phyloP scores from a whole-genome alignment of 2,797 vertebrate genomes.

The Etheostoma perlongum region DNA sequence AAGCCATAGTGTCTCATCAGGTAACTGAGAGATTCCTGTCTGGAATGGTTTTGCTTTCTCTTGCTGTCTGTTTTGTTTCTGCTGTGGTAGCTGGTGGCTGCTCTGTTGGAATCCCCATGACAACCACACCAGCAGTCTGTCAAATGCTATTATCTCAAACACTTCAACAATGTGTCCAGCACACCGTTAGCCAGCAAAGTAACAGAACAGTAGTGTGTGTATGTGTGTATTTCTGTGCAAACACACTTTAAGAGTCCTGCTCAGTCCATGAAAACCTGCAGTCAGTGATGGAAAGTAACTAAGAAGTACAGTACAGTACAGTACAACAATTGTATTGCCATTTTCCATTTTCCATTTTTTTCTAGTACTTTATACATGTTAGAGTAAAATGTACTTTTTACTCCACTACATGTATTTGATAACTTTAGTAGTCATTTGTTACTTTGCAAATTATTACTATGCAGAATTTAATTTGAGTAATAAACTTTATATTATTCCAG shows the following conservation, averaged over 20 bases:
- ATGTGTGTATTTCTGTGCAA: conserved; percentile 30
- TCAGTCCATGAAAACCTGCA: conserved; percentile 28
- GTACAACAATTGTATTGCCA: too few species aligned
- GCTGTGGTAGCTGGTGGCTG: conserved; percentile 61
- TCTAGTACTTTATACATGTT: not conserved
- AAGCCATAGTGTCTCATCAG: conserved; percentile 22
- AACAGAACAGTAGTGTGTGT: conserved; percentile 46
- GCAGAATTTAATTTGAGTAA: not conserved
- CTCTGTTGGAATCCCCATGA: conserved; percentile 70
- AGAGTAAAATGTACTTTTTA: not conserved
- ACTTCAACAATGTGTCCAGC: conserved; percentile 65
- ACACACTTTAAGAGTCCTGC: conserved; percentile 41
- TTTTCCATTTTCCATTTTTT: not conserved
- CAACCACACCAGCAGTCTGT: conserved; percentile 74
- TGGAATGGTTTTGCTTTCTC: conserved; percentile 56
- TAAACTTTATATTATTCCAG: not conserved
- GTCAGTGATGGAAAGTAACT: not conserved
- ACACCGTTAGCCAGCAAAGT: conserved; percentile 52
- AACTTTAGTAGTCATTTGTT: not conserved
- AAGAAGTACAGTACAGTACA: not conserved
- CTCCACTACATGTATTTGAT: not conserved
- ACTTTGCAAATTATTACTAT: not conserved
- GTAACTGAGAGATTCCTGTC: conserved; percentile 52
- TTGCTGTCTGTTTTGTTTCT: conserved; percentile 52
- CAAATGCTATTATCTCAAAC: conserved; percentile 71